Conservation (phyloP, 2,888 invertebrate species). For the Tillus elongatus region DNA sequence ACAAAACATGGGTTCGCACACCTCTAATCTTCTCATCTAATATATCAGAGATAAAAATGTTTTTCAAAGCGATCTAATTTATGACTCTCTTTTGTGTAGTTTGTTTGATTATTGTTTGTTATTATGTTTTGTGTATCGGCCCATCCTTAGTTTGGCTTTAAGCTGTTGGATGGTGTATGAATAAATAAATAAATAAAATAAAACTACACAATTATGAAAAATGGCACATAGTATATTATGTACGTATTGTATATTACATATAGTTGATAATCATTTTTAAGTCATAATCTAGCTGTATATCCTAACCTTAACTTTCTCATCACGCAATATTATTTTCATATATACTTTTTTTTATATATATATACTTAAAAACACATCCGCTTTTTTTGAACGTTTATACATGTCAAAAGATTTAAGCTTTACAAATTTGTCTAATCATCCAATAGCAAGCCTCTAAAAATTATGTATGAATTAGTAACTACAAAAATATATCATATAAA, state of each 20-base stretch:
- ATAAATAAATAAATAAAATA: conserved; percentile 15
- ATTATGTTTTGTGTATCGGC: no score
- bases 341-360: conserved; percentile 40
- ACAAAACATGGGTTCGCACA: no score
- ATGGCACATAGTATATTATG: conserved; percentile 47
- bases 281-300: conserved; percentile 41
- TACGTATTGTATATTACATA: conserved; percentile 46
- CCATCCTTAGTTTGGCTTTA: no score
- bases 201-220: conserved; percentile 35
- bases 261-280: conserved; percentile 42
- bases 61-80: no score
- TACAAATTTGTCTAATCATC: conserved; percentile 38
- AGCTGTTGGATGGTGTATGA: no score
- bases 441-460: conserved; percentile 24
- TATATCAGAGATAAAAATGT: no score
- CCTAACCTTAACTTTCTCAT: conserved; percentile 41
- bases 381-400: conserved; percentile 39
- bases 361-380: conserved; percentile 42
- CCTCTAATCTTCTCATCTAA: no score
- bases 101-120: no score
- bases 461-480: conserved; percentile 30
- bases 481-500: conserved; percentile 41
- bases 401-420: conserved; percentile 37
- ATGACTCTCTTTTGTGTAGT: no score
- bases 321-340: conserved; percentile 41